Conservation (phyloP, 2,113 vertebrate species). For the Oryctolagus cuniculus region mOryCun1.1 NC_091453.1:19677001-19677500, state of each 20-base stretch:
- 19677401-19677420: slow-evolving; percentile 1
- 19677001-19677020: neutral
- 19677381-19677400: neutral
- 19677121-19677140: neutral
- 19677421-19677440: neutral
- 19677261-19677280: slow-evolving; percentile 10
- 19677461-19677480: neutral
- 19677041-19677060: neutral
- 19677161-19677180: neutral
- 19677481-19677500: neutral
- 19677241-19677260: neutral
- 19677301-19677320: neutral
- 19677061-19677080: neutral
- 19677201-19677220: neutral
- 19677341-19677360: neutral
- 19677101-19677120: neutral
- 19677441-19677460: neutral
- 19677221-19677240: neutral
- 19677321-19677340: neutral
- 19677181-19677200: neutral
- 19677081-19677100: neutral
- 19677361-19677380: neutral
- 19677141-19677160: neutral
- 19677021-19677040: neutral
- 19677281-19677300: neutral